phyloP scores from a whole-genome alignment of 2,113 vertebrate genomes.

The Heterocephalus glaber region DNA sequence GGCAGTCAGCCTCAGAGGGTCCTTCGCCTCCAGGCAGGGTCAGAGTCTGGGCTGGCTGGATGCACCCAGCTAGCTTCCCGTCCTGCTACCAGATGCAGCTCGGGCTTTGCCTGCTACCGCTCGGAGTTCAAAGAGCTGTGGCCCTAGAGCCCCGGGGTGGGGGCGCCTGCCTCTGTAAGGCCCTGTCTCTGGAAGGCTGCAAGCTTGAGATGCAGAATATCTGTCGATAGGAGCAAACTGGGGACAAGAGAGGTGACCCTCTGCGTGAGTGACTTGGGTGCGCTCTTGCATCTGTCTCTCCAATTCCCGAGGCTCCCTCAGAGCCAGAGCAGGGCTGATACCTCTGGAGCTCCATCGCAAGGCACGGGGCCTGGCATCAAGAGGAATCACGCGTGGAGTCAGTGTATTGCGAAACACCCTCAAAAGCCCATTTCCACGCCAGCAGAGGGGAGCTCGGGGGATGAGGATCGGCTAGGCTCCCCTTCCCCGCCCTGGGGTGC shows the following conservation, averaged over 20 bases:
- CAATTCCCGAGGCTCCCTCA: background rate
- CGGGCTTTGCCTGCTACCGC: fast-evolving
- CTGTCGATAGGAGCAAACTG: background rate
- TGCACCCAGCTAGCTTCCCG: background rate
- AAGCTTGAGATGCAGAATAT: background rate
- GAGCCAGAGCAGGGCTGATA: background rate
- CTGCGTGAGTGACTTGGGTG: background rate
- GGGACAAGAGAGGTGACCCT: background rate
- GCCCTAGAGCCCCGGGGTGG: background rate
- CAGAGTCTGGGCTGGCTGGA: background rate
- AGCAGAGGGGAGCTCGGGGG: background rate
- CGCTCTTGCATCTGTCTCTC: background rate
- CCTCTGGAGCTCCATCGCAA: background rate
- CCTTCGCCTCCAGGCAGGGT: background rate
- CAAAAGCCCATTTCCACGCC: background rate
- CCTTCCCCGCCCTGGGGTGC: background rate
- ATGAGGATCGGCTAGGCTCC: too few species aligned
- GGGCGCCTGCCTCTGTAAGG: background rate
- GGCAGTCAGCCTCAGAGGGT: background rate
- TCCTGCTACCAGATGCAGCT: background rate
- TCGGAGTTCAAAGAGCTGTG: background rate
- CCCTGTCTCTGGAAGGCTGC: background rate
- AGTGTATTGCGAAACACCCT: background rate
- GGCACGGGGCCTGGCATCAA: background rate
- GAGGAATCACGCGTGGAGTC: background rate